Evolutionary conservation across 2,797 vertebrate species (phyloP).

Genomic region (Glossophaga mutica): DNA sequence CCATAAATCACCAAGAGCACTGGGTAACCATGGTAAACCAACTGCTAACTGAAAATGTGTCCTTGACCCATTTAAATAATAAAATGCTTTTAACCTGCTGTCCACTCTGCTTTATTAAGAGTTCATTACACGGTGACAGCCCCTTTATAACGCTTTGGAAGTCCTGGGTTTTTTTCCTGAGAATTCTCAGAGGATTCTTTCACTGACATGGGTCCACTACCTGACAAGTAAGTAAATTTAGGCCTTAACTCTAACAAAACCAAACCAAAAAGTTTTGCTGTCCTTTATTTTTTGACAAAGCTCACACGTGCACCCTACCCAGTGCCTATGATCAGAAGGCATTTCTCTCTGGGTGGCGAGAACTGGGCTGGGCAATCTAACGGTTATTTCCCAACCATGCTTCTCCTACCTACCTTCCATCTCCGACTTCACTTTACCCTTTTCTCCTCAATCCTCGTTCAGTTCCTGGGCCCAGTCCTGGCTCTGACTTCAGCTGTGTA

Average conservation of each 20-base stretch:
- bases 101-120: neutral
- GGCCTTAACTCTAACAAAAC: neutral
- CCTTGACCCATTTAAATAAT: neutral
- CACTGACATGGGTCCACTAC: neutral
- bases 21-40: neutral
- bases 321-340: fast-evolving
- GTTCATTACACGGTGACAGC: neutral
- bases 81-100: neutral
- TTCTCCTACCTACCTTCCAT: neutral
- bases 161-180: neutral
- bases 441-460: neutral
- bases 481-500: neutral
- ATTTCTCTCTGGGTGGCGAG: neutral
- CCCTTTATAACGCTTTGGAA: neutral
- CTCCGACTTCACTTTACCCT: neutral
- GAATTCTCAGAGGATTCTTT: neutral
- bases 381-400: neutral
- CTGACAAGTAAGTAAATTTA: neutral
- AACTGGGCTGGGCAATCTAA: neutral
- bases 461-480: neutral
- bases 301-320: neutral
- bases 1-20: neutral
- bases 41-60: neutral
- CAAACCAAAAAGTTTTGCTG: neutral
- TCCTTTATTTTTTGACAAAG: neutral